Conservation (phyloP, 2,888 invertebrate genomes). For the Hyposoter dolosus region DNA sequence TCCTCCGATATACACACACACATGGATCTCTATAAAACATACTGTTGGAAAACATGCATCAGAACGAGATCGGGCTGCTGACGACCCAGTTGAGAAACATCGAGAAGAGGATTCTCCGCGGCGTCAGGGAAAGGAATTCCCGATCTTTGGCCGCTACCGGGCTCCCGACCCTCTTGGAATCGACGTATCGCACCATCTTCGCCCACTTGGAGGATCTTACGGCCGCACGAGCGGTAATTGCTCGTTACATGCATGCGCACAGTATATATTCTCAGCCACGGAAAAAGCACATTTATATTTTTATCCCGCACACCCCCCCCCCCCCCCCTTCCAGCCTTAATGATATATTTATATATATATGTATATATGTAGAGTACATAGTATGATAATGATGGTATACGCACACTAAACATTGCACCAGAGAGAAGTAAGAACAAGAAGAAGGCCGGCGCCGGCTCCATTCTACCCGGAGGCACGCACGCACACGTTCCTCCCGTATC, state of each 20-base stretch:
- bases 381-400: slow-evolving; percentile 47
- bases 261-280: slow-evolving; percentile 48
- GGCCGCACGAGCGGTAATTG: slow-evolving; percentile 76
- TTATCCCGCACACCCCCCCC: slow-evolving; percentile 1
- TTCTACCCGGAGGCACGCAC: slow-evolving; percentile 65
- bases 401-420: slow-evolving; percentile 39
- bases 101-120: slow-evolving; percentile 91
- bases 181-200: slow-evolving; percentile 77
- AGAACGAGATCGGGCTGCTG: slow-evolving; percentile 84
- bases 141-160: slow-evolving; percentile 87
- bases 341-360: slow-evolving; percentile 6
- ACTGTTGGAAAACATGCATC: slow-evolving; percentile 50
- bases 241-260: slow-evolving; percentile 66
- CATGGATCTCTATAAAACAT: slow-evolving; percentile 1
- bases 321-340: not conserved
- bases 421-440: slow-evolving; percentile 48
- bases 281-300: slow-evolving; percentile 50
- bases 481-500: slow-evolving; percentile 52
- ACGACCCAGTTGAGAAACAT: slow-evolving; percentile 92
- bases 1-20: not conserved
- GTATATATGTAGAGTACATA: not conserved
- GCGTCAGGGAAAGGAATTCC: slow-evolving; percentile 92
- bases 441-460: slow-evolving; percentile 64
- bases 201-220: slow-evolving; percentile 77
- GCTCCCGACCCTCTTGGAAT: slow-evolving; percentile 84